Evolutionary conservation across 2,113 vertebrate genomes (phyloP).

Genomic region (Thymallus thymallus): DNA sequence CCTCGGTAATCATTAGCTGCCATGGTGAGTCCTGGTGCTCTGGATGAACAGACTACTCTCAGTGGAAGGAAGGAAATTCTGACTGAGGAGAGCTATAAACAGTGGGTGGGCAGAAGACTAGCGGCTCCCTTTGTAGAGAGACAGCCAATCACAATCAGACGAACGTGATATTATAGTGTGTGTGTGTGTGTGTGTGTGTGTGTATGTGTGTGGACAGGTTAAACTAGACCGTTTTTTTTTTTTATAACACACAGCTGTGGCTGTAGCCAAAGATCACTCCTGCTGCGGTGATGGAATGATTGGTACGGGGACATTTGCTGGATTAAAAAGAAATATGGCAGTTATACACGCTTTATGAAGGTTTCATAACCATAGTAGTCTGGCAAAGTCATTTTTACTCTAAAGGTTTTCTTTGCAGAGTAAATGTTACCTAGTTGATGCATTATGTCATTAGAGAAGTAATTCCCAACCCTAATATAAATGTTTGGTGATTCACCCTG

Average conservation of each 20-base stretch:
- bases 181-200: neutral
- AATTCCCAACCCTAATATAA: too few relatives aligned
- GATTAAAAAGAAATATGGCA: too few relatives aligned
- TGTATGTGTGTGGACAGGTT: conserved; percentile 18
- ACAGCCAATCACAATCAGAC: conserved; percentile 77
- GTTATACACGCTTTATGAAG: too few relatives aligned
- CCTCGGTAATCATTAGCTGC: conserved; percentile 76
- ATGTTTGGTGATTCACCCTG: too few relatives aligned
- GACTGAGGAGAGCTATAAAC: conserved; percentile 58
- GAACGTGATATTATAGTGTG: conserved; percentile 8
- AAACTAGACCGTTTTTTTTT: conserved; percentile 21
- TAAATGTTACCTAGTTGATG: too few relatives aligned
- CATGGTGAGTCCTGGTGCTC: conserved; percentile 58
- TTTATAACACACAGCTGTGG: neutral
- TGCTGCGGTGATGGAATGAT: neutral
- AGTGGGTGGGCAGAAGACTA: conserved; percentile 67
- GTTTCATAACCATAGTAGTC: too few relatives aligned
- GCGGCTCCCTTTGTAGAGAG: conserved; percentile 8
- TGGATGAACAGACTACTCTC: conserved; percentile 47
- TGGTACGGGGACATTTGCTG: neutral
- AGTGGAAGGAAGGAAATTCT: conserved; percentile 47
- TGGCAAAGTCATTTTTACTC: too few relatives aligned
- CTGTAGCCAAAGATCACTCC: neutral
- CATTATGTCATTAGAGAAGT: too few relatives aligned
- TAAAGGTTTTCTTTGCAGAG: too few relatives aligned